Conservation (phyloP, 2,888 invertebrate genomes). For the Sceliomorpha sp. region DNA sequence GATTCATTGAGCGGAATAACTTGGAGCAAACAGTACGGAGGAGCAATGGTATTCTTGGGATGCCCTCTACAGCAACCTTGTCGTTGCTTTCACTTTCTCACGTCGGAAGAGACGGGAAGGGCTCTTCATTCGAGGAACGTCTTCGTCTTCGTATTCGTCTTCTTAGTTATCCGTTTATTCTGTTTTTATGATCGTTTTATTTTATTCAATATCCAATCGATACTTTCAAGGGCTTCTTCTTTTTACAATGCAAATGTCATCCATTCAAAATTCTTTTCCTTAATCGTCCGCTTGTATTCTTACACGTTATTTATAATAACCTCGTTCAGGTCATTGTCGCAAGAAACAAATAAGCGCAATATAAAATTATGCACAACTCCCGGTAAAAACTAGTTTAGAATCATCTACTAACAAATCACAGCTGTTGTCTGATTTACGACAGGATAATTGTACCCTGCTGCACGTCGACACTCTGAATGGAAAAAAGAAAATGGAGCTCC, state of each 20-base stretch:
- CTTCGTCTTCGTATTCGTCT: conserved; percentile 26
- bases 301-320: too few relatives aligned
- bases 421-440: conserved; percentile 31
- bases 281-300: too few relatives aligned
- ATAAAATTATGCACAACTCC: too few relatives aligned
- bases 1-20: conserved; percentile 27
- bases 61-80: conserved; percentile 53
- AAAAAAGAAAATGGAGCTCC: too few relatives aligned
- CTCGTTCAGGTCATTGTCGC: too few relatives aligned
- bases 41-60: conserved; percentile 30
- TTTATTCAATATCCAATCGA: too few relatives aligned
- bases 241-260: too few relatives aligned
- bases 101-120: conserved; percentile 51
- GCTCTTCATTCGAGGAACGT: conserved; percentile 50
- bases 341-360: too few relatives aligned
- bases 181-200: too few relatives aligned
- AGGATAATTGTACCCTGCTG: conserved; percentile 31
- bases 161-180: too few relatives aligned
- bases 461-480: not conserved
- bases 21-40: conserved; percentile 5
- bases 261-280: too few relatives aligned
- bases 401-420: conserved; percentile 22
- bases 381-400: conserved; percentile 5
- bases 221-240: too few relatives aligned
- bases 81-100: conserved; percentile 56